Percentiles rank a stretch among this genome's conserved stretches.
Evolutionary conservation across 2,113 vertebrate species (phyloP).

Genomic region (Globicephala melas): DNA sequence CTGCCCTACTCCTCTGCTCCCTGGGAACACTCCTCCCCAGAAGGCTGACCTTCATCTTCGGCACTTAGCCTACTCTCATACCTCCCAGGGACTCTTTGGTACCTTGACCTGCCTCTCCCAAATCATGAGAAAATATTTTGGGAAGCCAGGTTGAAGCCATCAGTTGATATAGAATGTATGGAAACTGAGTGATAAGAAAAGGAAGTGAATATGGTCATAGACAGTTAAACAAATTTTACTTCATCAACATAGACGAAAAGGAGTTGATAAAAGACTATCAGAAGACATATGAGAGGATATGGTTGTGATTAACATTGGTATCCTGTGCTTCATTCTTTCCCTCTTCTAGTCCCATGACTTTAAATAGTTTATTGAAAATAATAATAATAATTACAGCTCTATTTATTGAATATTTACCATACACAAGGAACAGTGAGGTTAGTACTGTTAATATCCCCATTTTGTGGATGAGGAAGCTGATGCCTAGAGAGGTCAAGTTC

Average conservation of each 20-base stretch:
- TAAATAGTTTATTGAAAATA: neutral
- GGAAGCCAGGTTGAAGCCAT: neutral
- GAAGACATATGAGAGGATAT: neutral
- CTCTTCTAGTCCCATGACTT: neutral
- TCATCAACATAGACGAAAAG: neutral
- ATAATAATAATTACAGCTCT: neutral
- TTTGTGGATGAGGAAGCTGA: neutral
- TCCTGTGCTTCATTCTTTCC: neutral
- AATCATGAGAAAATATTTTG: neutral
- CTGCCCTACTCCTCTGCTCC: neutral
- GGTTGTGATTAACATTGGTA: neutral
- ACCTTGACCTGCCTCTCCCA: neutral
- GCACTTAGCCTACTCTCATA: neutral
- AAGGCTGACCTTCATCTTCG: neutral
- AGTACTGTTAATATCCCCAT: neutral
- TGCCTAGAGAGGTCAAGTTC: neutral
- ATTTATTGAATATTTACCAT: neutral
- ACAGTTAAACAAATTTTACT: neutral
- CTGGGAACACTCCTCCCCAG: neutral
- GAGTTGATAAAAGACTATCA: neutral
- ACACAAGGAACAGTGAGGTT: neutral
- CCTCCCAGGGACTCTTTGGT: neutral
- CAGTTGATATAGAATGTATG: neutral
- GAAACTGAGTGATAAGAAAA: neutral
- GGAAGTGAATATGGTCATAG: neutral